Percentiles rank a stretch among this genome's conserved stretches.
Evolutionary conservation across 2,113 vertebrate genomes (phyloP).

Genomic region (Sander vitreus): DNA sequence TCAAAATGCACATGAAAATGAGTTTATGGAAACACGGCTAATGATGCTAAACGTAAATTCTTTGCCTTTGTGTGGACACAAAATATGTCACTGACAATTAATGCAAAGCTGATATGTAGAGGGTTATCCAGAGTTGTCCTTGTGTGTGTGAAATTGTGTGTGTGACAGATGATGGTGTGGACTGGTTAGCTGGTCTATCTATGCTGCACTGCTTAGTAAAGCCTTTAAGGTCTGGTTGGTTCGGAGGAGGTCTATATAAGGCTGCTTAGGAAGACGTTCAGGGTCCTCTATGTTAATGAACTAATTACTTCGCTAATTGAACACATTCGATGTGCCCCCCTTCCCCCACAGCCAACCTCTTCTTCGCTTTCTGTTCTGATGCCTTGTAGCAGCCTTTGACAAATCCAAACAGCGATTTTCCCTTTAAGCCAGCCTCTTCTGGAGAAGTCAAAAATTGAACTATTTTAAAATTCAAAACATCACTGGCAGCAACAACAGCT

Average conservation of each 20-base stretch:
- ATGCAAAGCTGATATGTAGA: conserved; percentile 30
- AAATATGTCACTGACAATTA: conserved; percentile 44
- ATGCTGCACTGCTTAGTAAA: conserved; percentile 47
- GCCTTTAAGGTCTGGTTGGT: conserved; percentile 54
- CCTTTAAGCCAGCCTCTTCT: neutral
- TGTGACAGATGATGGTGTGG: conserved; percentile 48
- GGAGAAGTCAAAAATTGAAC: neutral
- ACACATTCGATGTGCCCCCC: conserved; percentile 59
- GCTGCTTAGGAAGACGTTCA: conserved; percentile 64
- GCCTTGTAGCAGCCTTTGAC: conserved; percentile 31
- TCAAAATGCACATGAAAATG: too few relatives aligned
- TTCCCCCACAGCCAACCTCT: conserved; percentile 21
- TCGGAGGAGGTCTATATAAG: conserved; percentile 57
- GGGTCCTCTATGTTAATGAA: conserved; percentile 80
- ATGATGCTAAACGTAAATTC: conserved; percentile 38
- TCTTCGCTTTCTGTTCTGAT: conserved; percentile 31
- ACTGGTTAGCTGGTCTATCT: conserved; percentile 59
- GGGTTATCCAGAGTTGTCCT: conserved; percentile 6
- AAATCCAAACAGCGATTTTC: neutral
- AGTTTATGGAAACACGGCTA: too few relatives aligned
- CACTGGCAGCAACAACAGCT: neutral
- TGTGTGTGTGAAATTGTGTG: conserved; percentile 9
- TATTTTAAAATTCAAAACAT: conserved; percentile 18
- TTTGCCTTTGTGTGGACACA: conserved; percentile 28
- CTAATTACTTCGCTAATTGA: conserved; percentile 85